Conservation (phyloP, 2,888 invertebrate species). For the Sabatieria punctata region DNA sequence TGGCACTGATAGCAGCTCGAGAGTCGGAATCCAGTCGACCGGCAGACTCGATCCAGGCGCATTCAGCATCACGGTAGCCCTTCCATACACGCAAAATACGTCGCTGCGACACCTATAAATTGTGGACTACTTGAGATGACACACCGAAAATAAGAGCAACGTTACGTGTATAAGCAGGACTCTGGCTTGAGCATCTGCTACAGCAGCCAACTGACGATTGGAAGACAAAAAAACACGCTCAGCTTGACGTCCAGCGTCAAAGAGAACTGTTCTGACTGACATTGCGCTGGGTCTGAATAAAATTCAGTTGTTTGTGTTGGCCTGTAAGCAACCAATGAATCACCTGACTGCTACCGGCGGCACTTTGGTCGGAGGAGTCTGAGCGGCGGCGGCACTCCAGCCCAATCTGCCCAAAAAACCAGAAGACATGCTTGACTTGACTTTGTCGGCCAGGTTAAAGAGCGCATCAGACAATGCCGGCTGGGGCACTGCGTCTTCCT, state of each 20-base stretch:
- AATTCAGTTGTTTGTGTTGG: too few species aligned
- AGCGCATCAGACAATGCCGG: background rate
- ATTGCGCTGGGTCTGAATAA: background rate
- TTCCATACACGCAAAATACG: constrained; percentile 72
- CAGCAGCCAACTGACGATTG: constrained; percentile 56
- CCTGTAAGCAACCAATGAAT: background rate
- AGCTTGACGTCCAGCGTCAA: constrained; percentile 59
- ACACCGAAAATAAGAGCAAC: background rate
- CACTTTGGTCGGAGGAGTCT: background rate
- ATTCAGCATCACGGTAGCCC: constrained; percentile 86
- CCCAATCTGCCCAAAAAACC: background rate
- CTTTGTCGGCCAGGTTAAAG: background rate
- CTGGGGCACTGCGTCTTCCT: background rate
- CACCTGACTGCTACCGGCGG: background rate
- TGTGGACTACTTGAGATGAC: constrained; percentile 1
- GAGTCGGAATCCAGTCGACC: background rate
- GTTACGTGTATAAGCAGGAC: constrained; percentile 63
- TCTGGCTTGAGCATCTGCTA: constrained; percentile 69
- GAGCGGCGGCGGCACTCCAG: background rate
- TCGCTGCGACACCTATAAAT: constrained; percentile 42
- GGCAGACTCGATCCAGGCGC: constrained; percentile 70
- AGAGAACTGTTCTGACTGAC: constrained; percentile 44
- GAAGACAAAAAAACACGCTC: constrained; percentile 59
- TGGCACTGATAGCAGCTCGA: background rate
- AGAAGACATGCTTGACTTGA: background rate